A percentile compares a stretch with the other conserved stretches of the same genome.
These are phyloP conservation scores for Thymelicus sylvestris DNA, from an alignment of 2,888 invertebrate genomes.

Conservation along the genomic window DNA sequence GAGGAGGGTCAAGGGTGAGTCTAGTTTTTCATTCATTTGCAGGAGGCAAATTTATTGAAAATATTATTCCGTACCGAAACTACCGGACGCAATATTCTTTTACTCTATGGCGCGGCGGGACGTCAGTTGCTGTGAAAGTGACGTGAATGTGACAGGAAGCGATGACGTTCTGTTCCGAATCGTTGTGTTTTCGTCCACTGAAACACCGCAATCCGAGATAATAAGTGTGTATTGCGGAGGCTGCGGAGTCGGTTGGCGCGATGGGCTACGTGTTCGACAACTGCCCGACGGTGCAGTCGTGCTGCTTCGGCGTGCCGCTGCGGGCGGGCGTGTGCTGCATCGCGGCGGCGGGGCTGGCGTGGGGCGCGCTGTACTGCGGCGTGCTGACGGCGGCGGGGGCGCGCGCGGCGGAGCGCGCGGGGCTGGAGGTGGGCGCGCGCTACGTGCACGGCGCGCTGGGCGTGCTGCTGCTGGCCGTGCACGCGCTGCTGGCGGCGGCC, in stretches of 20 bases:
- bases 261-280: slow-evolving; percentile 54
- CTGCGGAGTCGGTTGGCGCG: no score
- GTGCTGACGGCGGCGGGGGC: slow-evolving; percentile 45
- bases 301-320: slow-evolving; percentile 50
- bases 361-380: slow-evolving; percentile 47
- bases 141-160: not conserved
- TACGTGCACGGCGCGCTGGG: slow-evolving; percentile 54
- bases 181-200: no score
- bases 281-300: slow-evolving; percentile 51
- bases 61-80: not conserved
- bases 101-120: not conserved
- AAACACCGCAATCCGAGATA: no score
- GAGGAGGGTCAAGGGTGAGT: slow-evolving; percentile 62
- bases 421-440: slow-evolving; percentile 48
- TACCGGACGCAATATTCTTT: not conserved
- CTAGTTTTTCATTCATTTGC: not conserved
- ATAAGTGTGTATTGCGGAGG: no score
- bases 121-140: not conserved
- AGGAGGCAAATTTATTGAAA: no score
- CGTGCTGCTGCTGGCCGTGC: slow-evolving; percentile 50
- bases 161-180: not conserved
- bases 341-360: slow-evolving; percentile 48
- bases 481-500: slow-evolving; percentile 50
- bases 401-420: slow-evolving; percentile 28
- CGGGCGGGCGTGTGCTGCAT: slow-evolving; percentile 43